Evolutionary conservation across 2,888 invertebrate genomes (phyloP).

Genomic region (Tenodera sinensis): DNA sequence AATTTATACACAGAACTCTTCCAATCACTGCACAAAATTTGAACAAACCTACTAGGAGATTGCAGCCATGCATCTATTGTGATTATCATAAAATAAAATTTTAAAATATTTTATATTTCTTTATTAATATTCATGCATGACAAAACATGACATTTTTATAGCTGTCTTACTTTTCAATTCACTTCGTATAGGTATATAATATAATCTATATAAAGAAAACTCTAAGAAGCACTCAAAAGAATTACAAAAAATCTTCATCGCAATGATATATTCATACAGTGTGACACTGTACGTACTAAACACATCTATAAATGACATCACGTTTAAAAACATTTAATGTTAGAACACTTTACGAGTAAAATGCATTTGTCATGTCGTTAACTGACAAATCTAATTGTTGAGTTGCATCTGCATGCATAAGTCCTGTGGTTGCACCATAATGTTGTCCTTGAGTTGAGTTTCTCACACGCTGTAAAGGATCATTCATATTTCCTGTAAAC

Average conservation of each 20-base stretch:
- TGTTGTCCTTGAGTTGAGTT: slow-evolving; percentile 11
- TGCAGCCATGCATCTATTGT: background rate
- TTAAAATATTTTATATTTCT: background rate
- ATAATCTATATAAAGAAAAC: background rate
- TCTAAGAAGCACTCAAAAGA: slow-evolving; percentile 9
- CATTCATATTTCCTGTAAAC: slow-evolving; percentile 19
- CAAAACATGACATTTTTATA: background rate
- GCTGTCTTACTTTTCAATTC: background rate
- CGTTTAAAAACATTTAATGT: slow-evolving; percentile 13
- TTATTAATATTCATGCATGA: slow-evolving; percentile 14
- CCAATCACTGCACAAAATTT: background rate
- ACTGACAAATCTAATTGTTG: slow-evolving; percentile 26
- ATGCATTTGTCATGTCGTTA: slow-evolving; percentile 27
- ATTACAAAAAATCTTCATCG: slow-evolving; percentile 5
- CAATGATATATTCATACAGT: background rate
- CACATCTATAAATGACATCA: slow-evolving; percentile 13
- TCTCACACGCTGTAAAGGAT: slow-evolving; percentile 17
- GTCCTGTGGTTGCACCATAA: slow-evolving; percentile 6
- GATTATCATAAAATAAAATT: background rate
- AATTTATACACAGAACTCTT: background rate
- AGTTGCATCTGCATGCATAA: slow-evolving; percentile 11
- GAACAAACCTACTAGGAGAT: background rate
- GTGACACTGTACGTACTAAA: background rate
- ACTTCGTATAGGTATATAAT: background rate
- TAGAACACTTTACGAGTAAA: slow-evolving; percentile 18